Evolutionary conservation across 37 sponge, comb jelly and placozoan genomes (phyloP), one percentile per base, ranked within the genome.

Genomic region (Tethya wilhelma): DNA sequence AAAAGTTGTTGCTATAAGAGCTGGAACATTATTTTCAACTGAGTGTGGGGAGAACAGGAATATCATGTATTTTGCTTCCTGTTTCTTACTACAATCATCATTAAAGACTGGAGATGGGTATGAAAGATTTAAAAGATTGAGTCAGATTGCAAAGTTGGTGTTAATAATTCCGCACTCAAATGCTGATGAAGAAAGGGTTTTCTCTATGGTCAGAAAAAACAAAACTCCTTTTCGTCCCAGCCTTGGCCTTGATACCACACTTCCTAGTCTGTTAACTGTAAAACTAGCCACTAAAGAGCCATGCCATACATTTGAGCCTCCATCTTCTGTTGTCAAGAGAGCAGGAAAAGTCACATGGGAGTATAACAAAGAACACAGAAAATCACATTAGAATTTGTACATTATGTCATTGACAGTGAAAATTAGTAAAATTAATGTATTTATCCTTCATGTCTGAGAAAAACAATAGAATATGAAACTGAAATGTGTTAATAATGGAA

Each of bases 151-250:
- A 29, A 59, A 14, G 59, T 34, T 19, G 11, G 57, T n/a, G n/a
- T n/a, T n/a, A n/a, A n/a, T n/a, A n/a, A n/a, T n/a, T 45, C 80
- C 80, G 3, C 80, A 79, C 40, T 79, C 80, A 23, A 79, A 79
- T 68, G 80, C 80, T 36, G 70, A 32, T 66, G 80, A 79, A 53
- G 70, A 79, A 32, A 34, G 80, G 30, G 53, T 49, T 17, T 80
- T 79, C 28, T 71, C 49, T 2, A 62, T 81, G 63, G 49, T 81
- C 2, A 20, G 72, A 37, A 57, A 81, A 42, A 81, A 81, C 73
- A 81, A 71, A 71, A 81, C 82, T 36, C 33, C 44, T 4, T 81
- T 71, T 39, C 45, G 73, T 11, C 60, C 63, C 1, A 62, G 20
- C n/a, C 64, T 81, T 59, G 45, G 64, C 31, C 63, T 81, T 2